A percentile compares a stretch with the other conserved stretches of the same genome.
These are phyloP conservation scores for Dicranocentrus wangi DNA, from an alignment of 2,888 invertebrate species.

Conservation along the genomic window DNA sequence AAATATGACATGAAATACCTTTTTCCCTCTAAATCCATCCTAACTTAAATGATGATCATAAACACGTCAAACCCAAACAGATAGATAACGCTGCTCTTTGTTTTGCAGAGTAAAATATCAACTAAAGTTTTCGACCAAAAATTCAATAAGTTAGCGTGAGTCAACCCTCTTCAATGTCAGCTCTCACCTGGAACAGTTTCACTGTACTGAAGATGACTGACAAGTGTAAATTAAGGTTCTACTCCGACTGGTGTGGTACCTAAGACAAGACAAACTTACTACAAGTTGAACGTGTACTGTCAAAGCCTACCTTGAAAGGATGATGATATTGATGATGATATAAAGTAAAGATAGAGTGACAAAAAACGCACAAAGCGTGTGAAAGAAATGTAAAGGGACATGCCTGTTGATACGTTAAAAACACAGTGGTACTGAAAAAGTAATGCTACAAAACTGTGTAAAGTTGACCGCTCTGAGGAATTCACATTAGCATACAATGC, in stretches of 20 bases:
- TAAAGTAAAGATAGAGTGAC: slow-evolving; percentile 23
- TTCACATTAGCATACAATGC: slow-evolving; percentile 39
- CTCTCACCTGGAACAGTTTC: not conserved
- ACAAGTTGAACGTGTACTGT: not conserved
- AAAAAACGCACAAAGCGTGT: slow-evolving; percentile 23
- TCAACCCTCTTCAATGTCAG: no score
- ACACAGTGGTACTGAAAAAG: not conserved
- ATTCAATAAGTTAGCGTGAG: no score
- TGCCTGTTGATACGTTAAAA: slow-evolving; percentile 21
- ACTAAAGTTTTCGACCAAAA: no score
- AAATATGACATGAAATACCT: no score
- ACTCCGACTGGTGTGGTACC: no score
- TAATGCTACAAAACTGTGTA: not conserved
- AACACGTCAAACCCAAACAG: no score
- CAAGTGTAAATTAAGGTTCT: not conserved
- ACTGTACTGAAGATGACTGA: not conserved
- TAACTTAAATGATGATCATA: no score
- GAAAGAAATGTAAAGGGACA: slow-evolving; percentile 27
- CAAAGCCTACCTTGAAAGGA: not conserved
- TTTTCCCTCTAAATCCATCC: no score
- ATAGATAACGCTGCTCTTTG: no score
- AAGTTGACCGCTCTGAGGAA: not conserved
- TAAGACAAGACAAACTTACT: not conserved
- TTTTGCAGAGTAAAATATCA: no score
- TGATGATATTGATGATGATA: no score